Conservation (phyloP, 2,888 invertebrate genomes). For the Cephus pulcher region DNA sequence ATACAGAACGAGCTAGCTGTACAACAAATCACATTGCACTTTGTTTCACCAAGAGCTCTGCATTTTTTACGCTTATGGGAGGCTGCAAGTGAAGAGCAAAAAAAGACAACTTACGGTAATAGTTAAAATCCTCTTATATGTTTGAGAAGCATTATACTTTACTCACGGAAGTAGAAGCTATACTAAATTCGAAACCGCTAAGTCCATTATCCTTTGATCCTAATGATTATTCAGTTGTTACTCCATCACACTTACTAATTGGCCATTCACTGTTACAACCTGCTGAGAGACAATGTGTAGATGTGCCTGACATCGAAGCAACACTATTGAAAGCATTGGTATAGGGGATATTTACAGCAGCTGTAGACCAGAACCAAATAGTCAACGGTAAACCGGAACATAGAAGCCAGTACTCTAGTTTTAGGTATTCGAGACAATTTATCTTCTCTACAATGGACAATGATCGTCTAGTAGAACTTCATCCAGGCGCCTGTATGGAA, state of each 20-base stretch:
- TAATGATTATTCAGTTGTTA: conserved; percentile 16
- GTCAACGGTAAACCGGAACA: conserved; percentile 3
- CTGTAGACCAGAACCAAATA: conserved; percentile 21
- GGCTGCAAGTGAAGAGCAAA: conserved; percentile 1
- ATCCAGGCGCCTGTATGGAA: conserved; percentile 7
- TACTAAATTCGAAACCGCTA: conserved; percentile 26
- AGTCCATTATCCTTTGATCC: conserved; percentile 21
- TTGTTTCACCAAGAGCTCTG: conserved; percentile 21
- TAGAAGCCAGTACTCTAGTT: conserved; percentile 19
- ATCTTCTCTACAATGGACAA: conserved; percentile 16
- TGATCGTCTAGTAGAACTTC: conserved; percentile 14
- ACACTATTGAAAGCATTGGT: conserved; percentile 27
- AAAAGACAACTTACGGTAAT: conserved; percentile 8
- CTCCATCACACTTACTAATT: conserved; percentile 24
- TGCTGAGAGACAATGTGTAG: conserved; percentile 12
- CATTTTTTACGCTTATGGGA: conserved; percentile 13
- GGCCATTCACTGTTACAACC: conserved; percentile 17
- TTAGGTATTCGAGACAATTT: conserved; percentile 21
- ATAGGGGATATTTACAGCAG: conserved; percentile 23
- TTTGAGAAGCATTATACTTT: conserved; percentile 12
- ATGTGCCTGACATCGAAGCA: conserved; percentile 21
- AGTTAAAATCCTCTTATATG: neutral
- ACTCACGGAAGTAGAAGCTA: conserved; percentile 23
- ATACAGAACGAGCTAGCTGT: neutral
- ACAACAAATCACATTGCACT: conserved; percentile 18